Percentiles rank a stretch among this genome's conserved stretches.
Evolutionary conservation across 2,113 vertebrate genomes (phyloP).

Genomic region (Ceyx melanurus): DNA sequence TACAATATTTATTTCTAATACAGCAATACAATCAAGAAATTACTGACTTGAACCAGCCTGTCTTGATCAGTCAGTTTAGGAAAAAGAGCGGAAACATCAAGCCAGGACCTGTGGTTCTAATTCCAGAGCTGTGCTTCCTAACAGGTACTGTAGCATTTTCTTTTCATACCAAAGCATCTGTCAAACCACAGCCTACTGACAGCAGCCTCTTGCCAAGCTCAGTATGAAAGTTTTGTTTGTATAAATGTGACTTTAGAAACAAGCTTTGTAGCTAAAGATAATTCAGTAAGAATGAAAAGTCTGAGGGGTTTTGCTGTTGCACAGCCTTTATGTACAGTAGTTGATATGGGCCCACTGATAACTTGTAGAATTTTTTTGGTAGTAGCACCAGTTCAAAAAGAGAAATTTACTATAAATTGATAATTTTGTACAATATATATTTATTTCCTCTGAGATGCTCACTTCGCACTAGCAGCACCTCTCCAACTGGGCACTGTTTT

Average conservation of each 20-base stretch:
- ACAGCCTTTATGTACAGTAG: fast-evolving
- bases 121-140: conserved; percentile 93
- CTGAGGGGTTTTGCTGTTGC: neutral
- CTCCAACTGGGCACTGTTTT: neutral
- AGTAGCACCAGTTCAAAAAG: neutral
- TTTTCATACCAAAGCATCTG: neutral
- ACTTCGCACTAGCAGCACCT: neutral
- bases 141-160: conserved; percentile 78
- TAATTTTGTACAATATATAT: neutral
- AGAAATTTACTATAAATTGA: neutral
- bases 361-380: neutral
- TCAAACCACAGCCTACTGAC: neutral
- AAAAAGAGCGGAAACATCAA: conserved; percentile 63
- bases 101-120: conserved; percentile 81
- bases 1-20: neutral
- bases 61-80: conserved; percentile 86
- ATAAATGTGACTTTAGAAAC: neutral
- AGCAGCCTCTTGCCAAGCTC: neutral
- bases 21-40: conserved; percentile 92
- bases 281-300: neutral
- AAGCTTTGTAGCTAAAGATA: neutral
- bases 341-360: neutral
- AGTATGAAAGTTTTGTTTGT: neutral
- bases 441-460: neutral
- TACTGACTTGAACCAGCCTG: conserved; percentile 83